Percentiles rank a stretch among this genome's conserved stretches.
phyloP scores from a whole-genome alignment of 2,797 vertebrate species.

The Sebastiscus albofasciatus region DNA sequence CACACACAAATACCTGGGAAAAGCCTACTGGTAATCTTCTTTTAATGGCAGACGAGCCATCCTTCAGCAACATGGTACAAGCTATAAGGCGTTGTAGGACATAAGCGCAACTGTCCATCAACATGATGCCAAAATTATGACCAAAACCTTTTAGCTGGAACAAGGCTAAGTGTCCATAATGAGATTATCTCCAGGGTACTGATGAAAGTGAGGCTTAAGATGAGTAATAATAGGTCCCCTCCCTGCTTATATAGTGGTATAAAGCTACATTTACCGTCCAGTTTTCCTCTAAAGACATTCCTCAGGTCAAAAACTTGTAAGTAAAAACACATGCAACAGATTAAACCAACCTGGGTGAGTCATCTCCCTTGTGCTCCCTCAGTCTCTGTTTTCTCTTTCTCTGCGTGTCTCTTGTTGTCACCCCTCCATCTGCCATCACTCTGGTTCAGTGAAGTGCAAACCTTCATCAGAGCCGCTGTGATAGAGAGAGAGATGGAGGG shows the following conservation, averaged over 20 bases:
- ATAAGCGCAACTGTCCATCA: neutral
- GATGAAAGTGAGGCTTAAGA: conserved; percentile 19
- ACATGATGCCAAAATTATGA: conserved; percentile 10
- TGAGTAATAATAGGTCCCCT: neutral
- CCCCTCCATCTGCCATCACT: conserved; percentile 28
- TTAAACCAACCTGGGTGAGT: conserved; percentile 32
- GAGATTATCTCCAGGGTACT: conserved; percentile 23
- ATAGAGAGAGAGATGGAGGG: neutral
- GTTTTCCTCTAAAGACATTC: neutral
- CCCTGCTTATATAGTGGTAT: neutral
- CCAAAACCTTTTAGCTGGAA: conserved; percentile 42
- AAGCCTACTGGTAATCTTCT: conserved; percentile 17
- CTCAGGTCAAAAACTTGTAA: neutral
- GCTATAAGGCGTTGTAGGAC: neutral
- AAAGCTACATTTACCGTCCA: neutral
- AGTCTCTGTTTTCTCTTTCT: neutral
- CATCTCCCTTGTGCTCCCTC: conserved; percentile 18
- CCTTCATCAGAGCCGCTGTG: conserved; percentile 38
- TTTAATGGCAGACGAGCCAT: neutral
- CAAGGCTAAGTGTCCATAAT: conserved; percentile 4
- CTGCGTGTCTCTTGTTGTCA: conserved; percentile 6
- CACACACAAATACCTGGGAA: neutral
- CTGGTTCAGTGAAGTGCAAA: conserved; percentile 33
- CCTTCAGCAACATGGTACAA: neutral
- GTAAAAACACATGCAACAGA: neutral